A percentile compares a stretch with the other conserved stretches of the same genome.
Evolutionary conservation across 2,797 vertebrate species (phyloP).

Genomic region (Sebastes cheni): DNA sequence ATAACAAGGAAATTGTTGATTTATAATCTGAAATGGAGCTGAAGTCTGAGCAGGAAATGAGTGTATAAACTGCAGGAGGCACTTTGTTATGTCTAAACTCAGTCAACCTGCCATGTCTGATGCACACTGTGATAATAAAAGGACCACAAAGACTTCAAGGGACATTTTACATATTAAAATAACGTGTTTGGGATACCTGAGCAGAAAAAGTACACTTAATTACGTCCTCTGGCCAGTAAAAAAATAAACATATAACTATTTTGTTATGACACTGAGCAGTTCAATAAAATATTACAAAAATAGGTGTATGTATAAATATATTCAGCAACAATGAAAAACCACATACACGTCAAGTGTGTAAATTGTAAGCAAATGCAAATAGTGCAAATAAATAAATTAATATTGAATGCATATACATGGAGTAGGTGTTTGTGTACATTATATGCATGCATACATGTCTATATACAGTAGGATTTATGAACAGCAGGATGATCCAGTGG

Average conservation of each 20-base stretch:
- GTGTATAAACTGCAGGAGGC: constrained; percentile 17
- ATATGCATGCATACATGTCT: background rate
- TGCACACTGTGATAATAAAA: constrained; percentile 12
- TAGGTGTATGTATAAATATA: background rate
- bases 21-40: constrained; percentile 16
- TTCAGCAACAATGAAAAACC: too few relatives aligned
- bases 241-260: background rate
- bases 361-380: background rate
- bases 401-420: background rate
- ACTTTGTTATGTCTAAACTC: constrained; percentile 56
- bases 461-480: background rate
- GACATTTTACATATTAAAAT: background rate
- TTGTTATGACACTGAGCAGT: background rate
- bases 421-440: background rate
- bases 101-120: constrained; percentile 38
- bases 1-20: constrained; percentile 41
- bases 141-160: background rate
- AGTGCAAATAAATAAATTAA: background rate
- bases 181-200: background rate
- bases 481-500: background rate
- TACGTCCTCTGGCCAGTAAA: background rate
- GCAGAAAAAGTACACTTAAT: rapidly evolving
- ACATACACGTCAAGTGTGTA: too few relatives aligned
- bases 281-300: background rate
- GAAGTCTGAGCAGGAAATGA: constrained; percentile 59